A percentile compares a stretch with the other conserved stretches of the same genome.
phyloP scores from a whole-genome alignment of 2,797 vertebrate genomes.

The Enoplosus armatus region DNA sequence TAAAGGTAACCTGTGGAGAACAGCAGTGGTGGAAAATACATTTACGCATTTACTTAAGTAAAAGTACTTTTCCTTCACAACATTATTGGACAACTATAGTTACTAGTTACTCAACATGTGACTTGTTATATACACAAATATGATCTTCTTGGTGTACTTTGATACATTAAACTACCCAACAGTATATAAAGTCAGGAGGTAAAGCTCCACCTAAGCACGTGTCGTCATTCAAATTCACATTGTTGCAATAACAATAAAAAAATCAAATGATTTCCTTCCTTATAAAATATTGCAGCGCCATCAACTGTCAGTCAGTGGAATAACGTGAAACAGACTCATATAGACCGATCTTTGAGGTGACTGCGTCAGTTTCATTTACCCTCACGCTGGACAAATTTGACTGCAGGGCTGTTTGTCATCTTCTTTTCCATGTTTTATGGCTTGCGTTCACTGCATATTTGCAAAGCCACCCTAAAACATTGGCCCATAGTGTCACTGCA shows the following conservation, averaged over 20 bases:
- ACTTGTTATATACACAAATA: neutral
- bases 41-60: neutral
- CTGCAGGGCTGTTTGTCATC: neutral
- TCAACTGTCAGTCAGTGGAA: neutral
- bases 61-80: neutral
- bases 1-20: neutral
- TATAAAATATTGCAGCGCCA: neutral
- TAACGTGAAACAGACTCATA: neutral
- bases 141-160: neutral
- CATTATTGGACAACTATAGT: neutral
- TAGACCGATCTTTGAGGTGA: neutral
- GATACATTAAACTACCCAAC: neutral
- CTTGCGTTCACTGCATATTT: neutral
- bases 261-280: neutral
- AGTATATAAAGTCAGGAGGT: neutral
- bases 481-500: neutral
- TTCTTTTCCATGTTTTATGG: neutral
- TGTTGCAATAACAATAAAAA: neutral
- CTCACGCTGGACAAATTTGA: neutral
- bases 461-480: neutral
- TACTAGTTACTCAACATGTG: neutral
- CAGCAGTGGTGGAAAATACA: neutral
- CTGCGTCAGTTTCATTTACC: neutral
- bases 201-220: neutral
- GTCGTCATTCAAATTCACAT: neutral